Conservation (phyloP, 2,113 vertebrate genomes). For the Psettodes erumei region DNA sequence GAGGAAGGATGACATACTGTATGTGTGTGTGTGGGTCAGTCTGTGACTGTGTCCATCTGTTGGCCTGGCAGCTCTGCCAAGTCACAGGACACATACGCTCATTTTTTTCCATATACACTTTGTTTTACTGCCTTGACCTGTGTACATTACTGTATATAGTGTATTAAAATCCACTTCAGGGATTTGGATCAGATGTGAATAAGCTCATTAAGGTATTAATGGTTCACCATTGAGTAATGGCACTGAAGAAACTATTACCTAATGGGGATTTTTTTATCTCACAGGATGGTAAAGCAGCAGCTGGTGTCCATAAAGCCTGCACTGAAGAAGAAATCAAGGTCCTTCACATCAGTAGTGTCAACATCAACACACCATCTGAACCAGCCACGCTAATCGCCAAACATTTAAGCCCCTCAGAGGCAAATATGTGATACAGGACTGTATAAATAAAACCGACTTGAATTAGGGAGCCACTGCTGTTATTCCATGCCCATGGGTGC, state of each 20-base stretch:
- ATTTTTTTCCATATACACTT: slow-evolving; percentile 8
- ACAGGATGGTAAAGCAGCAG: slow-evolving; percentile 2
- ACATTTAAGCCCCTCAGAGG: not conserved
- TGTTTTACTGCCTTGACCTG: slow-evolving; percentile 9
- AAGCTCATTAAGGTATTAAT: slow-evolving; percentile 16
- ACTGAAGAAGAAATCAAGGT: not conserved
- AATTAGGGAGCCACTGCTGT: not conserved
- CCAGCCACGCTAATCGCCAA: not conserved
- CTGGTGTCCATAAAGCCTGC: not conserved
- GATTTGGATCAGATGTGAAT: not conserved
- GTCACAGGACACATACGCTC: slow-evolving; percentile 41
- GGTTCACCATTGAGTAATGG: not conserved
- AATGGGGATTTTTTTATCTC: not conserved
- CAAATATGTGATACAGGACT: not conserved
- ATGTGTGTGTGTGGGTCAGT: slow-evolving; percentile 53
- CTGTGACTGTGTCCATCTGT: slow-evolving; percentile 67
- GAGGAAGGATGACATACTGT: slow-evolving; percentile 50
- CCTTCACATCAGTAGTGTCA: not conserved
- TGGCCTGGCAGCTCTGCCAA: slow-evolving; percentile 46
- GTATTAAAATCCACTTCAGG: not conserved
- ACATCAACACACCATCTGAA: slow-evolving; percentile 10
- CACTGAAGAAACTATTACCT: not conserved
- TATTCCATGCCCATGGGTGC: not conserved
- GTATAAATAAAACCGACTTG: slow-evolving; percentile 10
- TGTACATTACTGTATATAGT: slow-evolving; percentile 10